Percentiles rank a stretch among this genome's conserved stretches.
Conservation (phyloP, 2,797 vertebrate genomes). For the Gambelia wislizenii region DNA sequence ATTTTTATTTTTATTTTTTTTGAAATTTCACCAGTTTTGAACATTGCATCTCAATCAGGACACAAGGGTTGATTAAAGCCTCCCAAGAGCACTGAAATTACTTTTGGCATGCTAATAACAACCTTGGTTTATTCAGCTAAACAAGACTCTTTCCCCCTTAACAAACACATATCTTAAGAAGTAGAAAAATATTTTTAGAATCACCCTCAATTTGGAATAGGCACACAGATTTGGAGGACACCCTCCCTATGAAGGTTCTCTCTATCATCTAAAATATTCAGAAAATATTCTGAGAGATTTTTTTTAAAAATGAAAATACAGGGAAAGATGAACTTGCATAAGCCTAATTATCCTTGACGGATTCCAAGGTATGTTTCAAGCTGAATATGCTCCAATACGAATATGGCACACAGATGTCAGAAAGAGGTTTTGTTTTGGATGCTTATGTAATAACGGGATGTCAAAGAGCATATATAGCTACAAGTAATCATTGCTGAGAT, state of each 20-base stretch:
- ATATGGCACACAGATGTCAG: neutral
- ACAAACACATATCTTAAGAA: neutral
- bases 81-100: constrained; percentile 54
- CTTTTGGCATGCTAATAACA: constrained; percentile 56
- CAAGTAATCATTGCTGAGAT: neutral
- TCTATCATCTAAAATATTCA: neutral
- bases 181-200: constrained; percentile 48
- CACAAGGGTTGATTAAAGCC: constrained; percentile 71
- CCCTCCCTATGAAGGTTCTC: neutral
- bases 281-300: neutral
- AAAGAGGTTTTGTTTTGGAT: neutral
- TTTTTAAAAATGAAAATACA: neutral
- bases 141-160: constrained; percentile 24
- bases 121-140: constrained; percentile 47
- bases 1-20: constrained; percentile 77
- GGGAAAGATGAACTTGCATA: neutral
- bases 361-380: neutral
- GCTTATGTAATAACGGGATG: neutral
- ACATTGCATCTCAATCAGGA: constrained; percentile 75
- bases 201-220: neutral
- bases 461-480: neutral
- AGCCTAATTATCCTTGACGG: neutral
- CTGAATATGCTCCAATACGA: neutral
- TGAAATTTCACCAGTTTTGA: constrained; percentile 72
- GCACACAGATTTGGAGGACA: neutral